Percentiles rank a stretch among this genome's conserved stretches.
Evolutionary conservation across 2,113 vertebrate species (phyloP).

Genomic region (Aspiorhynchus laticeps): DNA sequence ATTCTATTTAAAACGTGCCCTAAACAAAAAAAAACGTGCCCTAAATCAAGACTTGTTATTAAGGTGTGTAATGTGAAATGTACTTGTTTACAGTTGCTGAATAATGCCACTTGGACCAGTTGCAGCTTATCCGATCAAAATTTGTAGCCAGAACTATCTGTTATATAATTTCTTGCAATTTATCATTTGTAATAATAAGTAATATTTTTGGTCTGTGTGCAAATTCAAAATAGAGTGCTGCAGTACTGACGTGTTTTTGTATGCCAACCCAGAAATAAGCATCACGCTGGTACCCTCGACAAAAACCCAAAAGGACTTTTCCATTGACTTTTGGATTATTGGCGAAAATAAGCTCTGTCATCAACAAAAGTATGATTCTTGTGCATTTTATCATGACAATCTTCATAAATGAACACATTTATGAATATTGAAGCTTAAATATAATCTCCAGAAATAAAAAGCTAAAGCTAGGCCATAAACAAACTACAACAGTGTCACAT

Average conservation of each 20-base stretch:
- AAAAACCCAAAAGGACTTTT: too few species aligned
- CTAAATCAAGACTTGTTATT: neutral
- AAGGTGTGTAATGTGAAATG: neutral
- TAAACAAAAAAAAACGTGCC: neutral
- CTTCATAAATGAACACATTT: neutral
- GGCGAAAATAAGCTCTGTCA: too few species aligned
- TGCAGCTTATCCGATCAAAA: neutral
- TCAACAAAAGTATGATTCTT: too few species aligned
- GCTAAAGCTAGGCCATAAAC: too few species aligned
- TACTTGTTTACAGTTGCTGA: neutral
- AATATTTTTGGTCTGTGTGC: neutral
- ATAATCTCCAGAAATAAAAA: neutral
- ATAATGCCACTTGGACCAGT: neutral
- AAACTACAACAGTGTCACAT: too few species aligned
- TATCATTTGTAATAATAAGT: neutral
- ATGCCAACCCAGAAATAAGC: too few species aligned
- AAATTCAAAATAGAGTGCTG: neutral
- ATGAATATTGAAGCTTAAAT: neutral
- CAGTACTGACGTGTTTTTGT: too few species aligned
- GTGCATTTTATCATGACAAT: too few species aligned
- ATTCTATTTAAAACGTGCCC: neutral
- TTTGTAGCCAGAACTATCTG: neutral
- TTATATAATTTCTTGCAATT: neutral
- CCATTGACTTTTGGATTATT: too few species aligned
- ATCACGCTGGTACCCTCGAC: too few species aligned